phyloP scores from a whole-genome alignment of 2,888 invertebrate species.

The Athetis lepigone region DNA sequence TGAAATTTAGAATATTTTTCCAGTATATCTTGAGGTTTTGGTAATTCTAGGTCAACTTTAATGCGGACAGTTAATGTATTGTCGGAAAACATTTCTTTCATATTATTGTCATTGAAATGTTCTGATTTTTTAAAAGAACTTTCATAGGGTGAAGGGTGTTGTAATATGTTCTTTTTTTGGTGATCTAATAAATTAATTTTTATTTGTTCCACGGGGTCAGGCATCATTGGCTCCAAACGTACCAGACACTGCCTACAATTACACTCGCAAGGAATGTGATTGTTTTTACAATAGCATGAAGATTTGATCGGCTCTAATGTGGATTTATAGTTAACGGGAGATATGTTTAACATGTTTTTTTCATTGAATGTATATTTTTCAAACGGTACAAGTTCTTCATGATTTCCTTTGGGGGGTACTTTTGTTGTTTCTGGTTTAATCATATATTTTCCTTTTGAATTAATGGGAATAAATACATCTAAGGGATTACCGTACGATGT shows the following conservation, averaged over 20 bases:
- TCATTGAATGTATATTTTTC: constrained; percentile 65
- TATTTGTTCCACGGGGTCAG: constrained; percentile 56
- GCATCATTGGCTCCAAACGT: constrained; percentile 59
- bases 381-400: constrained; percentile 52
- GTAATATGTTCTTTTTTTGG: constrained; percentile 45
- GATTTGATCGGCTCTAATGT: constrained; percentile 66
- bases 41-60: constrained; percentile 83
- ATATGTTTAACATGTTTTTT: constrained; percentile 63
- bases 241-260: constrained; percentile 79
- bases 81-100: constrained; percentile 61
- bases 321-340: constrained; percentile 60
- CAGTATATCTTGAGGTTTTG: constrained; percentile 72
- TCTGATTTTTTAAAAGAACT: constrained; percentile 54
- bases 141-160: constrained; percentile 35
- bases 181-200: constrained; percentile 54
- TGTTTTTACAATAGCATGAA: constrained; percentile 78
- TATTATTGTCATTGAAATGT: constrained; percentile 45
- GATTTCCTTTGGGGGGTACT: constrained; percentile 54
- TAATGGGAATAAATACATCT: constrained; percentile 76
- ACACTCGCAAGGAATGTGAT: constrained; percentile 77
- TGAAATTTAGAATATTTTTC: constrained; percentile 64
- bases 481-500: constrained; percentile 69
- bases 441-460: constrained; percentile 67
- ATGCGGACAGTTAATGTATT: constrained; percentile 80
- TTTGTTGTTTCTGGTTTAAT: constrained; percentile 61